These are phyloP conservation scores for Sorex fumeus DNA, from an alignment of 2,113 vertebrate genomes.

Conservation along the genomic window DNA sequence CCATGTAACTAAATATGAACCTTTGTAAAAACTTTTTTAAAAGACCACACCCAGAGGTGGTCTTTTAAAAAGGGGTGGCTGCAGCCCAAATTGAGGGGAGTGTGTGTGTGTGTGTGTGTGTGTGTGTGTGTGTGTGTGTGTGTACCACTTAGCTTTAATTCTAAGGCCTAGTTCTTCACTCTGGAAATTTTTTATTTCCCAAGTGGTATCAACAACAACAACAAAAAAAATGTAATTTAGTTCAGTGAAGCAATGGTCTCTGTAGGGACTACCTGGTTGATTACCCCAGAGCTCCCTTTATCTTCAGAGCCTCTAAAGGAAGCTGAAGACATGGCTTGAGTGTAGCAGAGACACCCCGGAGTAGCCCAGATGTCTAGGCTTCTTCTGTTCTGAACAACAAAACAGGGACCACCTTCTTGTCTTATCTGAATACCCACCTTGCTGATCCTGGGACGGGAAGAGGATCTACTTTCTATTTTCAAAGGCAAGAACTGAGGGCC, in stretches of 20 bases:
- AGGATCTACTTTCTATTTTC: neutral
- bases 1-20: neutral
- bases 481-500: neutral
- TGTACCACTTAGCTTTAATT: no score
- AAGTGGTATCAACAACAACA: constrained; percentile 5
- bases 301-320: neutral
- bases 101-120: no score
- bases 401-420: neutral
- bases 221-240: no score
- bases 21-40: no score
- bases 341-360: neutral
- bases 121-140: no score
- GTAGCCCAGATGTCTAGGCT: neutral
- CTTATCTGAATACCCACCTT: neutral
- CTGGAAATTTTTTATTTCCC: constrained; percentile 12
- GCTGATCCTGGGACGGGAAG: neutral
- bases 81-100: no score
- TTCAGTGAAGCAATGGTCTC: neutral
- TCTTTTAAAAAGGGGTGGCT: no score
- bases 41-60: no score
- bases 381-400: neutral
- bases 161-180: neutral
- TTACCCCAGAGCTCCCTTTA: neutral
- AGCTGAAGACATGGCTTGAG: neutral
- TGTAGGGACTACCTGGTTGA: neutral